Conservation (phyloP, 2,888 invertebrate genomes). For the Pinctada fucata region DNA sequence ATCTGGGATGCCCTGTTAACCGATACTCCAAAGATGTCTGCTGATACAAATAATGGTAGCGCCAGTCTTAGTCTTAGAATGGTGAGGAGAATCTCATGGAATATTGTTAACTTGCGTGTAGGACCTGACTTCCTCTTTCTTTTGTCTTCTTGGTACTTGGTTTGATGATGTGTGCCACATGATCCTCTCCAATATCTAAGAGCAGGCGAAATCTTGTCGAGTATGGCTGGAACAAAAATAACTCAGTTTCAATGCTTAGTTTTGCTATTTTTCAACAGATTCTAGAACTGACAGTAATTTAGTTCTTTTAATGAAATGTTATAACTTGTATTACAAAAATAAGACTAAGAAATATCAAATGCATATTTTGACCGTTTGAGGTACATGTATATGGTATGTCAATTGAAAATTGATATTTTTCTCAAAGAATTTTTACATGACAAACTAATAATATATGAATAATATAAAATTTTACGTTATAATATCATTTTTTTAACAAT, state of each 20-base stretch:
- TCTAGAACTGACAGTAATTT: too few relatives aligned
- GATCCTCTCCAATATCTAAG: constrained; percentile 10
- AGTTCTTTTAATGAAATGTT: too few relatives aligned
- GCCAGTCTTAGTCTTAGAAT: constrained; percentile 2
- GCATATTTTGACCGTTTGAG: too few relatives aligned
- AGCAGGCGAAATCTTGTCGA: background rate
- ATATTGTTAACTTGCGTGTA: constrained; percentile 2
- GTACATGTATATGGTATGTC: too few relatives aligned
- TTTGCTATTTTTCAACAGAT: too few relatives aligned
- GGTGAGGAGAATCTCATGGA: background rate
- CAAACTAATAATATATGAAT: too few relatives aligned
- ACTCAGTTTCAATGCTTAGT: background rate
- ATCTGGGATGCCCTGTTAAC: background rate
- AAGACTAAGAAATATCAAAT: too few relatives aligned
- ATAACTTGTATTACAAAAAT: too few relatives aligned
- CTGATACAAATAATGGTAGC: background rate
- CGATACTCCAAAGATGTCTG: constrained; percentile 9
- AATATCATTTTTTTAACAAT: too few relatives aligned
- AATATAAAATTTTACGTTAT: too few relatives aligned
- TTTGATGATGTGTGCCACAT: background rate
- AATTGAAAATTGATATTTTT: too few relatives aligned
- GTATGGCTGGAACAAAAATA: background rate
- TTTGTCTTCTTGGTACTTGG: background rate
- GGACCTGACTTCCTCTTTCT: background rate
- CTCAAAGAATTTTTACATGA: too few relatives aligned